Conservation (phyloP, 2,113 vertebrate species). For the Crocuta crocuta region DNA sequence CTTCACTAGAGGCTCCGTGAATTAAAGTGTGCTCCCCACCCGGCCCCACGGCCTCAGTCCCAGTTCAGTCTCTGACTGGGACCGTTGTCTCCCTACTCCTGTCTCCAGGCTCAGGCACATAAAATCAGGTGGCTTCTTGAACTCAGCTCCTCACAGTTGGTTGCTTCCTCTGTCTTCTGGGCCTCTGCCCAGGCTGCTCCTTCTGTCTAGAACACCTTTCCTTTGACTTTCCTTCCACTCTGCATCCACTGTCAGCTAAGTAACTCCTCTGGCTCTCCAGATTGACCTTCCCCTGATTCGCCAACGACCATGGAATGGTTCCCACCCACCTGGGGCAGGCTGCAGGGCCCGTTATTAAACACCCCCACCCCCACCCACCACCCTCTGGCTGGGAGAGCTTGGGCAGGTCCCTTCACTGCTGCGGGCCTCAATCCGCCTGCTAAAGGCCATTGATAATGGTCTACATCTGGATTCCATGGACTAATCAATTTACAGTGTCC, state of each 20-base stretch:
- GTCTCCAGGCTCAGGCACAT: neutral
- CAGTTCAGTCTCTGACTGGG: neutral
- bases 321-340: neutral
- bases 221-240: neutral
- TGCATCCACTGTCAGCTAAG: neutral
- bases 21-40: too few species aligned
- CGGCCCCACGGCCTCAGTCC: neutral
- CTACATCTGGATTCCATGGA: neutral
- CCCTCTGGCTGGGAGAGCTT: neutral
- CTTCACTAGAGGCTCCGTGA: fast-evolving
- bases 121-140: neutral
- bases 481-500: neutral
- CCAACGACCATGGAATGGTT: neutral
- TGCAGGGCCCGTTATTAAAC: neutral
- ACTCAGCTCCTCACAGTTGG: neutral
- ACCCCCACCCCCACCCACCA: too few species aligned
- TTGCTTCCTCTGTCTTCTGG: neutral
- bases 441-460: neutral
- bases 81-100: neutral
- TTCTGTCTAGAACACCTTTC: neutral
- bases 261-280: neutral
- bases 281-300: neutral
- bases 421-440: neutral
- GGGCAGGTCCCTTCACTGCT: neutral
- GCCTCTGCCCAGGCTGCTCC: neutral